phyloP scores from a whole-genome alignment of 2,113 vertebrate genomes.

The Silurus asotus region DNA sequence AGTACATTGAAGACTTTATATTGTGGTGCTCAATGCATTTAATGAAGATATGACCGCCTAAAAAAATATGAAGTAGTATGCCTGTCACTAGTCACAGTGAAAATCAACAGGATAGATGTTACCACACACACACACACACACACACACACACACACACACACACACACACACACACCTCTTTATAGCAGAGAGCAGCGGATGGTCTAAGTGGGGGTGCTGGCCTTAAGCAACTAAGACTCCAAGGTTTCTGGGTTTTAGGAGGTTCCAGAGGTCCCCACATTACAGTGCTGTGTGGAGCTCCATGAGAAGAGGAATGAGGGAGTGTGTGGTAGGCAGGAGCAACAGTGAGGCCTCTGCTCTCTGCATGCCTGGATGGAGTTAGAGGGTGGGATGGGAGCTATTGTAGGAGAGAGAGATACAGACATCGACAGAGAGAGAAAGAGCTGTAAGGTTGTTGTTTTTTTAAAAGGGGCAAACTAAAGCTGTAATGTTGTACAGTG shows the following conservation, averaged over 20 bases:
- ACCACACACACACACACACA: constrained; percentile 47
- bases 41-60: neutral
- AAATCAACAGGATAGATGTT: neutral
- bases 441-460: too few relatives aligned
- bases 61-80: neutral
- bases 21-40: neutral
- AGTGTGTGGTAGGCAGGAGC: constrained; percentile 96
- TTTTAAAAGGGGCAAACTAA: neutral
- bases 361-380: constrained; percentile 91
- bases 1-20: neutral
- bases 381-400: constrained; percentile 94
- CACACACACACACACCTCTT: constrained; percentile 78
- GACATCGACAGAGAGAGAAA: too few relatives aligned
- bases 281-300: constrained; percentile 88
- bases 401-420: neutral
- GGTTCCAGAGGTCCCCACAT: constrained; percentile 97
- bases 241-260: constrained; percentile 94
- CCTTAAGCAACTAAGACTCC: constrained; percentile 96
- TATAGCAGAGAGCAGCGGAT: constrained; percentile 96
- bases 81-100: neutral
- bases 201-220: constrained; percentile 90
- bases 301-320: constrained; percentile 93
- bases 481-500: neutral
- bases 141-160: constrained; percentile 47
- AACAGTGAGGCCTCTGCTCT: constrained; percentile 85